These are phyloP conservation scores for Phrynocephalus forsythii DNA, from an alignment of 2,797 vertebrate species.

Conservation along the genomic window DNA sequence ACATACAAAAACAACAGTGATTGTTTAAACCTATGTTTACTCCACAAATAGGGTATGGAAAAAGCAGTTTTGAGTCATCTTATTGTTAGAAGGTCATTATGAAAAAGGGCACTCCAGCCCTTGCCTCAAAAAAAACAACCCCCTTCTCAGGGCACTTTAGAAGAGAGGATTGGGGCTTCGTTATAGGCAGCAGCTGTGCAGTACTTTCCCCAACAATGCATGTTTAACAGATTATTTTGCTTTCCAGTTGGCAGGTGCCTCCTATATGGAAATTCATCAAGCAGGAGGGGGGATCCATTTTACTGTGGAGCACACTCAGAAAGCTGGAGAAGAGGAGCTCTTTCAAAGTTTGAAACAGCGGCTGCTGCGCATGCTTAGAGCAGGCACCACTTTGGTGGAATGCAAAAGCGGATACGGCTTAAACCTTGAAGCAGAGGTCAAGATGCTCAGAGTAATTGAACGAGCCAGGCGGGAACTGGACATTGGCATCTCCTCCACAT, in stretches of 20 bases:
- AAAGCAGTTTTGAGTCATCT: too few relatives aligned
- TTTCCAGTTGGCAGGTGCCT: slow-evolving; percentile 90
- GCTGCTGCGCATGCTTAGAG: slow-evolving; percentile 84
- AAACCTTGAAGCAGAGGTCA: slow-evolving; percentile 87
- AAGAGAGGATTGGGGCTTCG: neutral
- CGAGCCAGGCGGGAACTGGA: slow-evolving; percentile 78
- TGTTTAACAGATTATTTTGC: neutral
- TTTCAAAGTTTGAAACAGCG: slow-evolving; percentile 78
- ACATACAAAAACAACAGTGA: too few relatives aligned
- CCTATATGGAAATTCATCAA: slow-evolving; percentile 95
- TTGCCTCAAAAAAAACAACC: neutral
- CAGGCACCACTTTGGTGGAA: slow-evolving; percentile 92
- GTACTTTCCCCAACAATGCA: neutral
- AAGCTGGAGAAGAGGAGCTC: slow-evolving; percentile 81
- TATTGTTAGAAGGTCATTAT: too few relatives aligned
- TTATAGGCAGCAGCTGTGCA: neutral
- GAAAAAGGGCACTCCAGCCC: neutral
- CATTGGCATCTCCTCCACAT: slow-evolving; percentile 90
- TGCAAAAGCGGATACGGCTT: slow-evolving; percentile 97
- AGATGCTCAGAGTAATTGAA: slow-evolving; percentile 92
- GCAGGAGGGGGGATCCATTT: slow-evolving; percentile 96
- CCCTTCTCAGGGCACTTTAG: neutral
- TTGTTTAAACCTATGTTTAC: too few relatives aligned
- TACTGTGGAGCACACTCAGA: slow-evolving; percentile 88
- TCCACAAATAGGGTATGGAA: too few relatives aligned